Evolutionary conservation across 2,797 vertebrate species (phyloP).

Genomic region (Erethizon dorsatum): DNA sequence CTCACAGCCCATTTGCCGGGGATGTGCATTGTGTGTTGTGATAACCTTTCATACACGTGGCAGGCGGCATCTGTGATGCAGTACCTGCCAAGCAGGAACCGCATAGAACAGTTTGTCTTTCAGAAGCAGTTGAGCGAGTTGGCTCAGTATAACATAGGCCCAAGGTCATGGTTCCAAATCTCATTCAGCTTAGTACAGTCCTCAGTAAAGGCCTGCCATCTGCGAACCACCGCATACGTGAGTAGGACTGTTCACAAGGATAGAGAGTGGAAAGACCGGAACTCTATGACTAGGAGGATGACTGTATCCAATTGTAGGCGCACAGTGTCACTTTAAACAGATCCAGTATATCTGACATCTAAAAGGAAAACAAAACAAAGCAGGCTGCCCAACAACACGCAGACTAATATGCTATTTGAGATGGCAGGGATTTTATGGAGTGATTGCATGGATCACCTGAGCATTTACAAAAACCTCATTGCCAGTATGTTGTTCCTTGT

Average conservation of each 20-base stretch:
- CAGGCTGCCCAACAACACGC: neutral
- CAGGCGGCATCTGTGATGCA: neutral
- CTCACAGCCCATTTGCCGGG: neutral
- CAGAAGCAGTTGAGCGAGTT: conserved; percentile 50
- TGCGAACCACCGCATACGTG: neutral
- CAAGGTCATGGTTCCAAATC: conserved; percentile 20
- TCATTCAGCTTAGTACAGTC: neutral
- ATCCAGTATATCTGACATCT: neutral
- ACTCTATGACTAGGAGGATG: rapidly evolving
- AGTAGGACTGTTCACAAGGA: neutral
- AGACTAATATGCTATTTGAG: neutral
- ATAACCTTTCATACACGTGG: neutral
- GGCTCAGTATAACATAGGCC: conserved; percentile 13
- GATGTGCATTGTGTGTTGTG: neutral
- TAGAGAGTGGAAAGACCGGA: neutral
- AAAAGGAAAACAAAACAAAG: neutral
- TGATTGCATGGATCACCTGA: neutral
- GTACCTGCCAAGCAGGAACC: conserved; percentile 67
- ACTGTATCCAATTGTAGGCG: neutral
- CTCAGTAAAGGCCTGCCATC: neutral
- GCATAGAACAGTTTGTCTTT: neutral
- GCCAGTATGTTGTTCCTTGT: neutral
- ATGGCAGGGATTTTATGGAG: neutral
- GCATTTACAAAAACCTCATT: neutral
- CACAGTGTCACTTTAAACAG: neutral